Evolutionary conservation across 1,140 invertebrate species (phyloP), one percentile per base, ranked within the genome.

Genomic region (Lysiphlebus fabarum): DNA sequence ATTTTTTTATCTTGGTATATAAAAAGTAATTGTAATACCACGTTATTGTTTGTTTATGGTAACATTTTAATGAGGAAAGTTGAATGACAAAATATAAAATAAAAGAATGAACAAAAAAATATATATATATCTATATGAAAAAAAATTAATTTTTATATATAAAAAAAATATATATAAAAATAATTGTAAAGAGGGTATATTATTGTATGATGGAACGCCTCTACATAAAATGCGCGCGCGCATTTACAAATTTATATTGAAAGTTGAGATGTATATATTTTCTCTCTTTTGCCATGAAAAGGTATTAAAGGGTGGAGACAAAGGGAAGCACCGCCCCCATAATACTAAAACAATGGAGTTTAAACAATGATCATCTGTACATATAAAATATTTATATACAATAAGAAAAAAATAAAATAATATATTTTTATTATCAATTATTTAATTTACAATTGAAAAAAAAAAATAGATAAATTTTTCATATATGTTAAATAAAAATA

Each of bases 291-390:
- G 68, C 70, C 67, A 67, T 67, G 66, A 68, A 72, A 73, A 71
- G 69, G 65, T 72, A 77, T 73, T 26, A 77, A 77, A 79, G 77
- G 77, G 77, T 77, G 77, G 75, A 77, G 73, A 77, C 76, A 79
- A 78, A 70, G 69, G 69, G 76, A 78, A 75, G 77, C 77, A 61
- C 77, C 77, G 77, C 77, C 77, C 75, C 70, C 70, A 63, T 74
- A 71, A 73, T 76, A 74, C 69, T 79, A 65, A 76, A 77, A 79
- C 77, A 79, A 79, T 79, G 77, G 75, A 57, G 70, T 66, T 41
- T 53, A 50, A 67, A 77, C 74, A 77, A 78, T 71, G 53, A 5
- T 11, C 17, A 14, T 7, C 17, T 5, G n/a, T n/a, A n/a, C n/a
- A 26, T 26, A 26, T 26, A 26, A 49, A 12, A 7, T 9, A 26